phyloP scores from a whole-genome alignment of 2,113 vertebrate genomes.

The Piaya cayana region DNA sequence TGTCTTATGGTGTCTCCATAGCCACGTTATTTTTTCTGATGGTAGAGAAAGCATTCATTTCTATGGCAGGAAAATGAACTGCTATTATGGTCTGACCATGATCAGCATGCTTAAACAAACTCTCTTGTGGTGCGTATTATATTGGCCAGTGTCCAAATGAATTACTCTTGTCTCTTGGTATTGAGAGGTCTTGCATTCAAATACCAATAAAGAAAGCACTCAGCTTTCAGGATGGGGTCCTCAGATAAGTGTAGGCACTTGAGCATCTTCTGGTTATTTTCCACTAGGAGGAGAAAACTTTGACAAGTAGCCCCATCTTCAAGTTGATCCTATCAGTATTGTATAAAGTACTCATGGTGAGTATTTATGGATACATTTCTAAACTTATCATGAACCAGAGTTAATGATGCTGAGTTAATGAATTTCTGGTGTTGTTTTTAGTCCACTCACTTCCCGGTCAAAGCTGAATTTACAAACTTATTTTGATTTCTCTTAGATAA shows the following conservation, averaged over 20 bases:
- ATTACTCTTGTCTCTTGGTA: neutral
- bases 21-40: neutral
- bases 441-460: neutral
- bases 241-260: neutral
- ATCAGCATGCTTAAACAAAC: neutral
- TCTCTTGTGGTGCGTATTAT: neutral
- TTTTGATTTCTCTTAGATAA: constrained; percentile 26
- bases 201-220: neutral
- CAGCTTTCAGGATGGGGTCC: fast-evolving
- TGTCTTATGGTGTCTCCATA: neutral
- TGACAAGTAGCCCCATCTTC: neutral
- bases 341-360: neutral
- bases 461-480: neutral
- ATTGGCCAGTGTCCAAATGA: neutral
- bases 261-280: neutral
- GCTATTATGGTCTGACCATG: neutral
- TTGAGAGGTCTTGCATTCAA: neutral
- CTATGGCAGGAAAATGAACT: neutral
- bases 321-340: neutral
- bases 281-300: neutral
- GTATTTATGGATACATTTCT: neutral
- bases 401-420: neutral
- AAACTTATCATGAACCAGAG: neutral
- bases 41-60: neutral
- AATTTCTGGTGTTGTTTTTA: constrained; percentile 18